Percentiles rank a stretch among this genome's conserved stretches.
These are phyloP conservation scores for Patella caerulea DNA, from an alignment of 2,888 invertebrate species.

Conservation along the genomic window DNA sequence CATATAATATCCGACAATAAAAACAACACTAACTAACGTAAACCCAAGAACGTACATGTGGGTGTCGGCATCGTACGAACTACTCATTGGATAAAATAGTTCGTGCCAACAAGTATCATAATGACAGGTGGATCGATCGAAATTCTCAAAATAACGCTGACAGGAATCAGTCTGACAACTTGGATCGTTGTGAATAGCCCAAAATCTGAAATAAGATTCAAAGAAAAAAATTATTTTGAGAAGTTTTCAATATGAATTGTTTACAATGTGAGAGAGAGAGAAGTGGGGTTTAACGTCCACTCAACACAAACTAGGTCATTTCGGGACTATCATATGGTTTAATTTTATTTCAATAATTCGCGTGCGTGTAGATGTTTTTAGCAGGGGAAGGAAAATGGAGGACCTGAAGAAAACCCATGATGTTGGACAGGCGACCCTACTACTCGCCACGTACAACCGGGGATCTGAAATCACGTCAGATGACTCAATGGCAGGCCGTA, in stretches of 20 bases:
- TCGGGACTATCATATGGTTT: too few relatives aligned
- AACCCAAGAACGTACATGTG: slow-evolving; percentile 48
- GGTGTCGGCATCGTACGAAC: slow-evolving; percentile 42
- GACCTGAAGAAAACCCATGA: too few relatives aligned
- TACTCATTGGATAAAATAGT: slow-evolving; percentile 52
- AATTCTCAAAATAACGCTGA: slow-evolving; percentile 39
- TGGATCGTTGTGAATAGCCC: slow-evolving; percentile 38
- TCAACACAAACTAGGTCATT: too few relatives aligned
- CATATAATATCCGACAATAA: slow-evolving; percentile 50
- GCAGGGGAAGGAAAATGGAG: too few relatives aligned
- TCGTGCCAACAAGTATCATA: slow-evolving; percentile 58
- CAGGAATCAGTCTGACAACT: slow-evolving; percentile 32
- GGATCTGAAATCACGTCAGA: too few relatives aligned
- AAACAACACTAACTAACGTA: slow-evolving; percentile 46
- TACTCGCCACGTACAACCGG: too few relatives aligned
- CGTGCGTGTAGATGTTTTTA: too few relatives aligned
- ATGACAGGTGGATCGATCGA: slow-evolving; percentile 48
- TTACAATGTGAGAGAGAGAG: not conserved
- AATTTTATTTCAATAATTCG: too few relatives aligned
- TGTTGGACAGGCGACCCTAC: too few relatives aligned
- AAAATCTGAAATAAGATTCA: slow-evolving; percentile 41
- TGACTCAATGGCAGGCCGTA: too few relatives aligned
- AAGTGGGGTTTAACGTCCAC: too few relatives aligned
- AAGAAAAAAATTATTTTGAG: slow-evolving; percentile 6
- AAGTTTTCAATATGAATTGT: not conserved